A percentile compares a stretch with the other conserved stretches of the same genome.
These are phyloP conservation scores for Falco punctatus DNA, from an alignment of 2,113 vertebrate genomes.

Conservation along the genomic window DNA sequence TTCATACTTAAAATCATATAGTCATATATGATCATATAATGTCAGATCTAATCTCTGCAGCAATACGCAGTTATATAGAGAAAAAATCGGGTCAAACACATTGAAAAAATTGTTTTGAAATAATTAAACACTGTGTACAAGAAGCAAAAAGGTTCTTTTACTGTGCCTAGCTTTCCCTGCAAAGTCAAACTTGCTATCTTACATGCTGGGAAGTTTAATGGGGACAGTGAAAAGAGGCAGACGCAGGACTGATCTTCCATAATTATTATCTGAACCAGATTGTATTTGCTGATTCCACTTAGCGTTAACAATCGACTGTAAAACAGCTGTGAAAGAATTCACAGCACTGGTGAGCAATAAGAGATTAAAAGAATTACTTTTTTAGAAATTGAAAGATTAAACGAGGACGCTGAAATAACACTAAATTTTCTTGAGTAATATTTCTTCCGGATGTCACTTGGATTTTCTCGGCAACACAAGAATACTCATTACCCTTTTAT, in stretches of 20 bases:
- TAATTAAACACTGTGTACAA: not conserved
- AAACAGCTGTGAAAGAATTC: conserved; percentile 50
- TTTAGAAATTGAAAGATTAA: conserved; percentile 50
- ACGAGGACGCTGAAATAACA: conserved; percentile 29
- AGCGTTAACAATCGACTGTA: not conserved
- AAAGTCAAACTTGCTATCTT: not conserved
- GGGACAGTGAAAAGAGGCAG: not conserved
- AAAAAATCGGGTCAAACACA: not conserved
- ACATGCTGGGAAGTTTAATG: not conserved
- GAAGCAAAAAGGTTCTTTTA: not conserved
- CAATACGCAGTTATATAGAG: not conserved
- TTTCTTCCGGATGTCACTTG: conserved; percentile 49
- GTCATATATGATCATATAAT: no score
- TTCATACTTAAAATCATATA: not conserved
- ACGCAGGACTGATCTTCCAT: not conserved
- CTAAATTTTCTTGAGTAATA: conserved; percentile 18
- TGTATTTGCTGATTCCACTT: conserved; percentile 39
- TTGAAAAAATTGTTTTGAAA: not conserved
- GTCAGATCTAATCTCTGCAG: not conserved
- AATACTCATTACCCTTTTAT: conserved; percentile 38
- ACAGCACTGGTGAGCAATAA: not conserved
- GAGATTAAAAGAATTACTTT: conserved; percentile 43
- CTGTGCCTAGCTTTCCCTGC: not conserved
- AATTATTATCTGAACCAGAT: conserved; percentile 37
- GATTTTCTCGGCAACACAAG: conserved; percentile 27